These are phyloP conservation scores for Drosophila yooni DNA, from an alignment of 2,888 invertebrate species.

Conservation along the genomic window DNA sequence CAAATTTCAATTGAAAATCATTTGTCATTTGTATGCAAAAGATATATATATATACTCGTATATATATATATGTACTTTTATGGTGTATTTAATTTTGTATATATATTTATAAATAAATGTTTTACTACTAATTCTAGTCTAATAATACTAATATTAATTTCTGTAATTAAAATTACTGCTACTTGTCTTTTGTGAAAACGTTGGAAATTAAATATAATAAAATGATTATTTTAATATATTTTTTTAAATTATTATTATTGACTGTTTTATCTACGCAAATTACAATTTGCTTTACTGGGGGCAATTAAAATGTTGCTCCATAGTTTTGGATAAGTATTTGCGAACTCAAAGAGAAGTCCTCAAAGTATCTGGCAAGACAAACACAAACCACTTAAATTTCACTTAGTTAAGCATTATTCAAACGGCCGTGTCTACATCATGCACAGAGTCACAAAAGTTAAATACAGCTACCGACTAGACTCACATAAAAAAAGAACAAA, in stretches of 20 bases:
- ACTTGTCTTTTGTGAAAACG: neutral
- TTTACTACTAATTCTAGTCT: neutral
- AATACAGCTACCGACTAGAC: neutral
- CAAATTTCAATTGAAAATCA: neutral
- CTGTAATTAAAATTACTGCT: neutral
- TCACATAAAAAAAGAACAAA: neutral
- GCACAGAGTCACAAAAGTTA: conserved; percentile 22
- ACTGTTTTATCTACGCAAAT: neutral
- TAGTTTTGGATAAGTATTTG: conserved; percentile 1
- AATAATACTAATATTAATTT: too few relatives aligned
- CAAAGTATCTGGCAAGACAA: conserved; percentile 27
- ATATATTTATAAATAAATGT: too few relatives aligned
- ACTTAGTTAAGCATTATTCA: conserved; percentile 55
- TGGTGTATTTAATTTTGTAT: neutral
- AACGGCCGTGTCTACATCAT: conserved; percentile 12
- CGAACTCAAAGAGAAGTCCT: neutral
- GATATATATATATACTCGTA: neutral
- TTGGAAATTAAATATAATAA: neutral
- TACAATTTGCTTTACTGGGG: neutral
- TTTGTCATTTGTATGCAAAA: neutral
- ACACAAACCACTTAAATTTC: conserved; percentile 53
- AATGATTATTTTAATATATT: neutral
- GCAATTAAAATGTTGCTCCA: neutral
- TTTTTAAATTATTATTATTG: neutral
- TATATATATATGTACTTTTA: neutral